Evolutionary conservation across 2,888 invertebrate species (phyloP).

Genomic region (Chalcosyrphus nemorum): DNA sequence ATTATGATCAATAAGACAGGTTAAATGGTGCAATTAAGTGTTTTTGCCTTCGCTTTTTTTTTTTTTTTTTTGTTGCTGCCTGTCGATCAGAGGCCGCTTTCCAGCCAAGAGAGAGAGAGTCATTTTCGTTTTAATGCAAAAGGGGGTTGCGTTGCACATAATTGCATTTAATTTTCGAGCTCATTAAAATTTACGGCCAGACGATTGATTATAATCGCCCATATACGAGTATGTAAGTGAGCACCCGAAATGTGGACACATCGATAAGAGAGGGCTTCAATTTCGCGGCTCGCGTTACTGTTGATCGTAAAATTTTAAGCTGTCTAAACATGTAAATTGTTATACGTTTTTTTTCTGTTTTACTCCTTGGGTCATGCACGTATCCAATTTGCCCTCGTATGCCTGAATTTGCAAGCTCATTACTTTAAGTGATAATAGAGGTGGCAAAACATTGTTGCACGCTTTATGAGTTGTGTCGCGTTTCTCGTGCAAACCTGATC

Average conservation of each 20-base stretch:
- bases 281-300: constrained; percentile 53
- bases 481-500: neutral
- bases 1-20: constrained; percentile 82
- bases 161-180: constrained; percentile 82
- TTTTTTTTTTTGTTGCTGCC: constrained; percentile 73
- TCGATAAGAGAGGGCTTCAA: constrained; percentile 21
- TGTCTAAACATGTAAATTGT: constrained; percentile 23
- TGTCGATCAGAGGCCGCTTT: constrained; percentile 72
- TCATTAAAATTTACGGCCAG: constrained; percentile 82
- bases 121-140: constrained; percentile 49
- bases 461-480: neutral
- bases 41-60: constrained; percentile 70
- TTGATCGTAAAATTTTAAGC: constrained; percentile 58
- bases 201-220: constrained; percentile 81
- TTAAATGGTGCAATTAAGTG: constrained; percentile 82
- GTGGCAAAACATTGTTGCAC: neutral
- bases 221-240: constrained; percentile 58
- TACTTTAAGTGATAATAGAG: constrained; percentile 35
- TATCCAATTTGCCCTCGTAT: neutral
- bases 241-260: constrained; percentile 57
- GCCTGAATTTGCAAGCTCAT: neutral
- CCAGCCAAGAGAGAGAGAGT: constrained; percentile 43
- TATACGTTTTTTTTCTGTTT: neutral
- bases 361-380: neutral
- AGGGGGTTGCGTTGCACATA: constrained; percentile 76